A percentile compares a stretch with the other conserved stretches of the same genome.
phyloP scores from a whole-genome alignment of 2,113 vertebrate genomes.

The Pseudorhombus dupliciocellatus region DNA sequence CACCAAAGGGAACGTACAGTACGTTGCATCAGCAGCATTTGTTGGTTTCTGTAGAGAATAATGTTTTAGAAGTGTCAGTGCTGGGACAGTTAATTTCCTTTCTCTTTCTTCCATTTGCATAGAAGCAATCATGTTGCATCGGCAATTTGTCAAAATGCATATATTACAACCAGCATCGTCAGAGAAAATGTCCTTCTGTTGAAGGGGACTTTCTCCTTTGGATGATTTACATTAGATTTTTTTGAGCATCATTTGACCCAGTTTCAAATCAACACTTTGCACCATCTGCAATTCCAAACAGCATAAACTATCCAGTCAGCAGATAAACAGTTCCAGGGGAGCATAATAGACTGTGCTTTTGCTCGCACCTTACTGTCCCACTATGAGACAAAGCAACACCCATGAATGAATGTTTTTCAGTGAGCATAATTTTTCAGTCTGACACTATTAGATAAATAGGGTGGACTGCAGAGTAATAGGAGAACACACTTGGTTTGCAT shows the following conservation, averaged over 20 bases:
- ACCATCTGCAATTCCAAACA: conserved; percentile 30
- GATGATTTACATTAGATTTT: conserved; percentile 36
- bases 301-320: conserved; percentile 40
- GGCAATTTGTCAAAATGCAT: conserved; percentile 60
- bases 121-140: conserved; percentile 61
- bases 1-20: conserved; percentile 65
- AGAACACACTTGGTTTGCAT: conserved; percentile 34
- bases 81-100: conserved; percentile 32
- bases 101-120: conserved; percentile 62
- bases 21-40: conserved; percentile 70
- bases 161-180: conserved; percentile 52
- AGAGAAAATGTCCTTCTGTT: conserved; percentile 24
- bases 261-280: conserved; percentile 27
- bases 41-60: conserved; percentile 54
- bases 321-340: conserved; percentile 34
- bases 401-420: conserved; percentile 65
- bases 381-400: conserved; percentile 74
- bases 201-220: conserved; percentile 34
- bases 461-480: conserved; percentile 33
- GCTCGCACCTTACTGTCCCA: conserved; percentile 65
- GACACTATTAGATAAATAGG: conserved; percentile 38
- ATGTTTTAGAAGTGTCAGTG: conserved; percentile 31
- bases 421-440: conserved; percentile 50
- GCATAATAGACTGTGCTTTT: conserved; percentile 46
- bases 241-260: conserved; percentile 4